A percentile compares a stretch with the other conserved stretches of the same genome.
Conservation (phyloP, 2,113 vertebrate genomes). For the Pelodiscus sinensis region DNA sequence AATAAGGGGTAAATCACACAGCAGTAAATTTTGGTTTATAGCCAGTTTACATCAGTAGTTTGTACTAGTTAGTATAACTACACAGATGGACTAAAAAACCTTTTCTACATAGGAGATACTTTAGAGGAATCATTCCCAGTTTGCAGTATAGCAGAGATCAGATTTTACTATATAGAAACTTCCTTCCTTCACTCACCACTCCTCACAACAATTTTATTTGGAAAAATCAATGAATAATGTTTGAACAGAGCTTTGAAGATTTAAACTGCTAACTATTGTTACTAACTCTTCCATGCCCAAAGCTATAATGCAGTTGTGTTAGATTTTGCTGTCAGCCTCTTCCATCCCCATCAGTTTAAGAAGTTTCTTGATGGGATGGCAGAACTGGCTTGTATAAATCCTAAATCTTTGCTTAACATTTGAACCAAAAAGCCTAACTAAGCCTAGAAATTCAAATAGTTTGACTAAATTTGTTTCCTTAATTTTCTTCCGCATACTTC, state of each 20-base stretch:
- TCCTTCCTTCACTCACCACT: background rate
- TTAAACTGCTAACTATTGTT: background rate
- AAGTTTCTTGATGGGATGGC: background rate
- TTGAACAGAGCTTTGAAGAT: background rate
- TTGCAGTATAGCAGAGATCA: background rate
- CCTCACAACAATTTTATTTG: background rate
- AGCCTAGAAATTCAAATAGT: background rate
- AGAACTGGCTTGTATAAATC: background rate
- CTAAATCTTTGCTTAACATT: background rate
- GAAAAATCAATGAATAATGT: background rate
- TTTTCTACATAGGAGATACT: fast-evolving
- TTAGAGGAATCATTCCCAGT: background rate
- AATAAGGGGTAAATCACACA: background rate
- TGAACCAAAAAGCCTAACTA: background rate
- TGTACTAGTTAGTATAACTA: background rate
- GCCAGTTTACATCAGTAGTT: background rate
- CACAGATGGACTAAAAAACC: background rate
- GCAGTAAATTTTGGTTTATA: background rate
- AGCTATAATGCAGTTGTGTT: background rate
- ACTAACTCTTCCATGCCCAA: background rate
- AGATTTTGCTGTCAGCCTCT: background rate
- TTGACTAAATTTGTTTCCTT: background rate
- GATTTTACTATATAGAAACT: background rate
- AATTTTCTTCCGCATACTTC: background rate
- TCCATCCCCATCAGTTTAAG: background rate